These are phyloP conservation scores for Turritopsis rubra DNA, from an alignment of 30 jellyfish, hydroid and myxozoan species.

Conservation along the genomic window DNA sequence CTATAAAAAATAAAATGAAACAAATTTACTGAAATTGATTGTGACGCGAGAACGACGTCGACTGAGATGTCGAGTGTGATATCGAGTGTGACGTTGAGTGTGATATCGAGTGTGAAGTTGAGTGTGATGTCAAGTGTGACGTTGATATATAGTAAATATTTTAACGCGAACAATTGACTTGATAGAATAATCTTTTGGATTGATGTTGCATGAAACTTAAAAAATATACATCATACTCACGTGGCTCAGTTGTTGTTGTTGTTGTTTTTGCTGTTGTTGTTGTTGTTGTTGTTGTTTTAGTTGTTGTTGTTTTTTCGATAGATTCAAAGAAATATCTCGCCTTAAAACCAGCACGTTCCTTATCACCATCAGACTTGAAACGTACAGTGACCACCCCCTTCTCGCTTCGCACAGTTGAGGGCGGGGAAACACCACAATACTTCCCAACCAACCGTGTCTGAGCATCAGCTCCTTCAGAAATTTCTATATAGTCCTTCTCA, in stretches of 20 bases:
- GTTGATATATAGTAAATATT: no score
- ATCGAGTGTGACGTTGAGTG: no score
- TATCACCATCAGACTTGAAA: background rate
- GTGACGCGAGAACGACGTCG: no score
- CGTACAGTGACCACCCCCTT: slow-evolving; percentile 9
- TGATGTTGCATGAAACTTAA: no score
- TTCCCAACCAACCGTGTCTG: slow-evolving; percentile 35
- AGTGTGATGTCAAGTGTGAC: no score
- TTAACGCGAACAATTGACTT: no score
- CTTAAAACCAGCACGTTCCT: slow-evolving; percentile 6
- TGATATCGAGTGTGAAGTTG: no score
- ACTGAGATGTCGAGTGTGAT: no score
- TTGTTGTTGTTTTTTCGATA: background rate
- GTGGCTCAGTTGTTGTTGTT: background rate
- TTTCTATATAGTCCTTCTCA: slow-evolving; percentile 38
- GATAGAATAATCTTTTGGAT: no score
- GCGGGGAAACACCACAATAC: slow-evolving; percentile 65
- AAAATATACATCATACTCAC: no score
- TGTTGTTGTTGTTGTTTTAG: slow-evolving; percentile 34
- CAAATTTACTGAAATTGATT: no score
- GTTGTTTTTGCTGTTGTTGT: background rate
- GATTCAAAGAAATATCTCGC: slow-evolving; percentile 17
- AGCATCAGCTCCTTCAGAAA: slow-evolving; percentile 28
- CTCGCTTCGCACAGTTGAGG: slow-evolving; percentile 19
- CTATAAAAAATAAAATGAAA: background rate